Evolutionary conservation across 1,140 invertebrate species (phyloP), one percentile per base, ranked within the genome.

Genomic region (Drosophila teissieri): DNA sequence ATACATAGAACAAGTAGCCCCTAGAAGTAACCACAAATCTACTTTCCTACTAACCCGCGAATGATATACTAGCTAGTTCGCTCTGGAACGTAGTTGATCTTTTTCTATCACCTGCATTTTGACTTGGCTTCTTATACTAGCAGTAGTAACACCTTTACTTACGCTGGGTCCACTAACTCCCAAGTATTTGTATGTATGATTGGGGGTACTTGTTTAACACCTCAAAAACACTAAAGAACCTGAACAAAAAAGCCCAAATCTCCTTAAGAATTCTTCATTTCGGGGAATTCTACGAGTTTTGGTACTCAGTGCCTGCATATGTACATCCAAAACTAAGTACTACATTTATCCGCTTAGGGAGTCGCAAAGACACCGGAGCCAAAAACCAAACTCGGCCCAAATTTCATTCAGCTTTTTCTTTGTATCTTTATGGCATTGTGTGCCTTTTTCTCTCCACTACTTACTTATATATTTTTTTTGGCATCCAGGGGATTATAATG

Each of bases 401-500:
- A 56, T 44, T 64, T 44, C 40, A 46, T 70, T 69, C 22, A 67
- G 60, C 44, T 17, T 17, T 53, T 42, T 42, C 24, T 22, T 24
- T 63, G 60, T 49, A 19, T 15, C 24, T 49, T 24, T 49, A 5
- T 36, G 53, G 58, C 57, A 49, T n/a, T 24, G n/a, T 7, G 10
- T 7, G 40, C 11, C 12, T 34, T 24, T n/a, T 36, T 31, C 27
- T 64, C 11, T 61, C 24, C 36, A 19, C 19, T 19, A 19, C 19
- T 19, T 45, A 19, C 31, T 67, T 49, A 3, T 48, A 31, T n/a
- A 0, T 49, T 31, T 68, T 45, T 55, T 69, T 70, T 57, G 67
- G 67, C 64, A 70, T 19, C 44, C 54, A 37, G 54, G 45, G 61
- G 64, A 72, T 72, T 72, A 72, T 72, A 72, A 57, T 72, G 68